Conservation (phyloP, 2,113 vertebrate genomes). For the Aleadryas rufinucha region DNA sequence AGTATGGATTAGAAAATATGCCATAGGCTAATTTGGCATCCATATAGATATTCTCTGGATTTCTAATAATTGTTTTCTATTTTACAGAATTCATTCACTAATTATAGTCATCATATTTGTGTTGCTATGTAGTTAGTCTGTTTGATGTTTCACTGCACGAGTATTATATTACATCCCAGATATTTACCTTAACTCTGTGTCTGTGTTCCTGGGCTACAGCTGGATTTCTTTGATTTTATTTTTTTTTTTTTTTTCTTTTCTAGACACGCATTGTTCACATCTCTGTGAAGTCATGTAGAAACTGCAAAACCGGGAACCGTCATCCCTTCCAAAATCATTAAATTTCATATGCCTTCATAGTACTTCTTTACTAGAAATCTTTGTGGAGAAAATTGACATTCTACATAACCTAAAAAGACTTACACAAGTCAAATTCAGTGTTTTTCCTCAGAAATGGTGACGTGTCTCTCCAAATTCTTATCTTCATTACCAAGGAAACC, state of each 20-base stretch:
- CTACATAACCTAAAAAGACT: not conserved
- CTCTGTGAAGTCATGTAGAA: not conserved
- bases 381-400: not conserved
- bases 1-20: not conserved
- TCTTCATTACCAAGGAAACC: not conserved
- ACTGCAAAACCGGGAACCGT: not conserved
- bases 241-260: not conserved
- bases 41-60: not conserved
- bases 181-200: not conserved
- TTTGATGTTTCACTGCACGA: not conserved
- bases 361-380: not conserved
- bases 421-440: not conserved
- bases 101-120: not conserved
- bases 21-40: not conserved
- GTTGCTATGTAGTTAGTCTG: not conserved
- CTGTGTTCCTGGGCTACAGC: not conserved
- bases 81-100: not conserved
- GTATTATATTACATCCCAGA: not conserved
- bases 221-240: not conserved
- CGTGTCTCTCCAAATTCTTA: not conserved
- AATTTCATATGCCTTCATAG: not conserved
- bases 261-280: not conserved
- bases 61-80: not conserved
- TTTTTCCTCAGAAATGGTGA: constrained; percentile 2
- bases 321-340: not conserved